phyloP scores from a whole-genome alignment of 2,797 vertebrate species.

The Enteromius radiatus region DNA sequence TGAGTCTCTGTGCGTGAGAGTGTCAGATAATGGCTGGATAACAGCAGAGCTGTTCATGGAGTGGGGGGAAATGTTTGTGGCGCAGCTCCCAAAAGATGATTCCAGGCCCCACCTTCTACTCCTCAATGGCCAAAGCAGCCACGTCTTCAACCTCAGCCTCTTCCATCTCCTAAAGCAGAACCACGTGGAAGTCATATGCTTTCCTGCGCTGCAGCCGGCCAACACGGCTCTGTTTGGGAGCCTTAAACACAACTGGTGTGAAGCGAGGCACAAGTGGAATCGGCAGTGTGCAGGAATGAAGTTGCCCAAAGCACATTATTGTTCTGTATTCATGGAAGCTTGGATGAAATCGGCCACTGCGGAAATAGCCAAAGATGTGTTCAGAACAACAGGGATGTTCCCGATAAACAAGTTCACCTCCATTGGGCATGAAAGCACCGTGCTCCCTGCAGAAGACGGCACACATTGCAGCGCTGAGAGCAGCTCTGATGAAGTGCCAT shows the following conservation, averaged over 20 bases:
- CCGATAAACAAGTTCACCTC: background rate
- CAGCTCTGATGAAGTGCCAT: background rate
- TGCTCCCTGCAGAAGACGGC: background rate
- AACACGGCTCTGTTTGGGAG: slow-evolving; percentile 14
- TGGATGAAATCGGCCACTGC: slow-evolving; percentile 34
- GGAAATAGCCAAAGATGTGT: slow-evolving; percentile 34
- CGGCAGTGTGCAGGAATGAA: background rate
- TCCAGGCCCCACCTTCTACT: slow-evolving; percentile 17
- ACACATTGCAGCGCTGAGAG: slow-evolving; percentile 1
- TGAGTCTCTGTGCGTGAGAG: slow-evolving; percentile 11
- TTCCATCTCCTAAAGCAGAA: slow-evolving; percentile 21
- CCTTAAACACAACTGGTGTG: slow-evolving; percentile 29
- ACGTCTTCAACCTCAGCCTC: slow-evolving; percentile 22
- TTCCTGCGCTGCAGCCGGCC: background rate
- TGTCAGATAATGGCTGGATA: slow-evolving; percentile 37
- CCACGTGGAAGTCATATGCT: slow-evolving; percentile 22
- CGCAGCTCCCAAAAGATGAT: slow-evolving; percentile 14
- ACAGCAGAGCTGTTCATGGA: slow-evolving; percentile 20
- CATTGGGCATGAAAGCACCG: background rate
- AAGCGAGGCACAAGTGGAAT: background rate
- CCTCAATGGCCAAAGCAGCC: slow-evolving; percentile 3
- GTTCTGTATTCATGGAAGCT: background rate
- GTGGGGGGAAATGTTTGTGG: slow-evolving; percentile 16
- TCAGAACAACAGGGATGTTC: slow-evolving; percentile 25
- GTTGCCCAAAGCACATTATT: slow-evolving; percentile 24